Base-by-base conservation (phyloP, 2,888 invertebrate species). In the Andrena hattorfiana region DNA sequence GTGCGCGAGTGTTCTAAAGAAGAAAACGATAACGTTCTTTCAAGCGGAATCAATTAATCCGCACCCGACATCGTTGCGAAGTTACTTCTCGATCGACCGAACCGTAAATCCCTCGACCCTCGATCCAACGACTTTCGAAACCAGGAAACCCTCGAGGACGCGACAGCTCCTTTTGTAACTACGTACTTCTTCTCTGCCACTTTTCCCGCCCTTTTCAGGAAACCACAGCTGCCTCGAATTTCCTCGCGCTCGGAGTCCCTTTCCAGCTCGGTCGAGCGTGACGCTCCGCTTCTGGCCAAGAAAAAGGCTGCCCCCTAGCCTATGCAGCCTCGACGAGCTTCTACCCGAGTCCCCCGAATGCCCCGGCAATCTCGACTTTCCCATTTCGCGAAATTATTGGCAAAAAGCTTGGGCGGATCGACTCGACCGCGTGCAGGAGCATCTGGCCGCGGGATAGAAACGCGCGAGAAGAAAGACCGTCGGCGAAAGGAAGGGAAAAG, bases 371-470 rank as follows among this genome's bases (percentile, higher is more conserved):
- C 87, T 77, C 67, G 83, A 90, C 89, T 93, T 92, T 92, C 92
- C 89, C 88, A 87, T 92, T 90, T 87, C 85, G 89, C 85, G 86
- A 92, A 91, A 93, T 91, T 89, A 92, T 92, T 88, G 86, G 87
- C 91, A 93, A 93, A 92, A 93, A 89, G 77, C 71, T 28, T 48
- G 59, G 67, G 77, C 75, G 87, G 82, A 87, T 88, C 83, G 82
- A 56, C 63, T 63, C 35, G 62, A n/a, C 64, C 76, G 70, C 16
- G 42, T 5, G 42, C 42, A 42, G 42, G 4, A 56, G 23, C 23
- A 56, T 23, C 10, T 20, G 23, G 48, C 66, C 28, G 8, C 35
- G 30, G 23, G 35, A 32, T 13, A 30, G 76, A 83, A 83, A 76
- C 74, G 83, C 78, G 80, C 77, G 80, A 79, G 84, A 85, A 85